Base-by-base conservation (phyloP, 2,797 vertebrate species). In the Lithobates pipiens region DNA sequence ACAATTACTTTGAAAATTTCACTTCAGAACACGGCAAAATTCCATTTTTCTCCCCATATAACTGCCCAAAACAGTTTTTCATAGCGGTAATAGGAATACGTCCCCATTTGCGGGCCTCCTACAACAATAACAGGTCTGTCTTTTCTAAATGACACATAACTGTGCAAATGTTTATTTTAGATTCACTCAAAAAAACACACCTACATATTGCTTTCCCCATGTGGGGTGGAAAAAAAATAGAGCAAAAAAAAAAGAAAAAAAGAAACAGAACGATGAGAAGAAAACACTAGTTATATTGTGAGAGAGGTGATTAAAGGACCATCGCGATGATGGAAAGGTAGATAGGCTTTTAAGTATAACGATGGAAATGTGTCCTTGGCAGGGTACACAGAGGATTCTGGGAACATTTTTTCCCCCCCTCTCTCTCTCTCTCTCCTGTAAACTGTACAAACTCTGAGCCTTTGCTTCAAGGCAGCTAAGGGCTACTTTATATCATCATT, bases 401-500 rank as follows among this genome's bases (percentile, higher is more conserved):
- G 88, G 89, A 78, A 0, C 29, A 89, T 71, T 32, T 32, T 57
- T 1, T 5, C n/a, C 61, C 61, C 61, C 57, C 57, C 84, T 36
- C 3, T 44, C 44, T 46, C 84, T 29, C 84, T 36, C 3, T 46
- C 46, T 29, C 67, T 21, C 76, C 29, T 80, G 54, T 73, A 78
- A 87, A 68, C 29, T 88, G 32, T 78, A 86, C 65, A 89, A 25
- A 36, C 3, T 90, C 16, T 78, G 82, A 85, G 82, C 32, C 89
- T 70, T 80, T 88, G 82, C 78, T 90, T 36, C 77, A 89, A 78
- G 77, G 88, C 82, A 90, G 86, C 89, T 83, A 82, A 74, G 84
- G 76, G 89, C 81, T 88, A 65, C 5, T 15, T 86, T 90, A 84
- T 85, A 88, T 90, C 86, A 92, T 90, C 83, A 85, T 92, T 90